A percentile compares a stretch with the other conserved stretches of the same genome.
phyloP scores from a whole-genome alignment of 1,140 invertebrate species.

The Pectinophora gossypiella region DNA sequence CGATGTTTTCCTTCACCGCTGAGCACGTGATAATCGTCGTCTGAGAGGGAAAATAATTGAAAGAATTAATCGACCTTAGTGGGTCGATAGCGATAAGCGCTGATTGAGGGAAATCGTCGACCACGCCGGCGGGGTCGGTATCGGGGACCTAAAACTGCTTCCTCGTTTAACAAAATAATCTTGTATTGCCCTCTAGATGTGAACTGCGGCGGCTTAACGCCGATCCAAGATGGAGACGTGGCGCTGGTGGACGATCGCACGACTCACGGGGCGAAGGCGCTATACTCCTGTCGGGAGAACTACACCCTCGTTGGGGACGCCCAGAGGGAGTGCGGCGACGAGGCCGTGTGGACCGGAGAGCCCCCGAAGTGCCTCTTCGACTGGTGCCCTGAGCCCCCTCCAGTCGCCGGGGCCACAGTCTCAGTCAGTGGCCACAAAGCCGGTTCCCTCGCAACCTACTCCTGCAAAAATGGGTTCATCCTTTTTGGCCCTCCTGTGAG shows the following conservation, averaged over 20 bases:
- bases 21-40: no score
- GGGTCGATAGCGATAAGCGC: no score
- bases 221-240: constrained; percentile 85
- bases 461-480: constrained; percentile 89
- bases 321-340: constrained; percentile 84
- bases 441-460: constrained; percentile 86
- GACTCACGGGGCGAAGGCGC: constrained; percentile 85
- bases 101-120: no score
- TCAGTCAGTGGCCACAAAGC: constrained; percentile 81
- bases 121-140: no score
- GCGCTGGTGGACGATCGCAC: constrained; percentile 80
- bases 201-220: constrained; percentile 84
- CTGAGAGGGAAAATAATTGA: no score
- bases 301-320: constrained; percentile 88
- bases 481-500: constrained; percentile 87
- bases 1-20: no score
- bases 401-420: constrained; percentile 84
- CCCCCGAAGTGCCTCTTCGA: constrained; percentile 89
- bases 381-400: constrained; percentile 88
- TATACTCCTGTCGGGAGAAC: constrained; percentile 88
- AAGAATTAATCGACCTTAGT: no score
- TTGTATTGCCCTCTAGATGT: no score
- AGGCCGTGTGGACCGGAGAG: constrained; percentile 88
- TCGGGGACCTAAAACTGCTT: no score
- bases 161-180: no score